Conservation (phyloP, 1,140 invertebrate species). For the Pristionchus pacificus region DNA sequence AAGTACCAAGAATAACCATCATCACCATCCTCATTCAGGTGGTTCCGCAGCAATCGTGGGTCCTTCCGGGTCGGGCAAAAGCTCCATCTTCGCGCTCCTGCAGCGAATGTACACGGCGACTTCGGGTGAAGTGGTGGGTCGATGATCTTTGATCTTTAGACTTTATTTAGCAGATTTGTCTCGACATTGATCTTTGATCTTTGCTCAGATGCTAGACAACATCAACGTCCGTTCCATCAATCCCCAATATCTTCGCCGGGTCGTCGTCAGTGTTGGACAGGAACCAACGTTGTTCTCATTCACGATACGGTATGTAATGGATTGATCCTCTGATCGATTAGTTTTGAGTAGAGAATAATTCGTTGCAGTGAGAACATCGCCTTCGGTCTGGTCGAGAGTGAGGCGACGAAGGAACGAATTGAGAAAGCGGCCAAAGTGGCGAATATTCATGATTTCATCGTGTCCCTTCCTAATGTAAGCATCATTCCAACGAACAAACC, state of each 20-base stretch:
- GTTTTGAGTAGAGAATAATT: neutral
- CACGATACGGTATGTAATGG: conserved; percentile 20
- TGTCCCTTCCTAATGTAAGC: conserved; percentile 56
- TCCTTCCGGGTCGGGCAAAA: conserved; percentile 57
- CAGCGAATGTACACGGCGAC: conserved; percentile 60
- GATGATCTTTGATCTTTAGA: neutral
- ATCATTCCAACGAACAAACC: neutral
- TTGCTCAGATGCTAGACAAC: conserved; percentile 48
- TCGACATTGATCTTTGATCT: too few relatives aligned
- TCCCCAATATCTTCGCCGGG: conserved; percentile 47
- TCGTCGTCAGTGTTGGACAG: conserved; percentile 49
- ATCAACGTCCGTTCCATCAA: conserved; percentile 50
- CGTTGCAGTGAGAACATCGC: conserved; percentile 45
- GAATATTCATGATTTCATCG: conserved; percentile 57
- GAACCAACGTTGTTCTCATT: conserved; percentile 45
- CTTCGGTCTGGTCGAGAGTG: conserved; percentile 49
- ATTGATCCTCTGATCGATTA: neutral
- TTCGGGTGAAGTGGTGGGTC: conserved; percentile 44
- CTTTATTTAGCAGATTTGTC: too few relatives aligned
- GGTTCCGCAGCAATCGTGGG: conserved; percentile 59
- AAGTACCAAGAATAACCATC: conserved; percentile 46
- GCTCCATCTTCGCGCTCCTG: conserved; percentile 58
- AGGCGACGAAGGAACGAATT: conserved; percentile 52
- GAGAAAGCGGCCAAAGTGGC: conserved; percentile 54
- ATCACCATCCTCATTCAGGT: conserved; percentile 48